These are phyloP conservation scores for Drosophila quinaria DNA, from an alignment of 2,888 invertebrate species.

Conservation along the genomic window DNA sequence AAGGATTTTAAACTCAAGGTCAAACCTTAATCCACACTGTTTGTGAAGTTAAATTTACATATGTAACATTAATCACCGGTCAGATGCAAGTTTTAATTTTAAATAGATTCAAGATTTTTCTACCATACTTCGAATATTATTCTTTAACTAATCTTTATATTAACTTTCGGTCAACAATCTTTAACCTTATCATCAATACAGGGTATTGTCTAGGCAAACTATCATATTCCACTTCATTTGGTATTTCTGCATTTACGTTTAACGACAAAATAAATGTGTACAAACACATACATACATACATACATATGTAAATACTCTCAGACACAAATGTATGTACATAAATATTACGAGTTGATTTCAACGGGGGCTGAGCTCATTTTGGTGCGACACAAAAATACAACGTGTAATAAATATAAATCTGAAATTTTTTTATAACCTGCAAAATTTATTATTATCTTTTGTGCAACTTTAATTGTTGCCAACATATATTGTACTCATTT, in stretches of 20 bases:
- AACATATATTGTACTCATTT: slow-evolving; percentile 8
- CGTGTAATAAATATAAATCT: slow-evolving; percentile 58
- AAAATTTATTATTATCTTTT: slow-evolving; percentile 38
- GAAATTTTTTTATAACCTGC: slow-evolving; percentile 40
- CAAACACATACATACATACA: not conserved
- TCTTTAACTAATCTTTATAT: not conserved
- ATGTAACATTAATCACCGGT: no score
- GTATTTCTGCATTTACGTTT: slow-evolving; percentile 20
- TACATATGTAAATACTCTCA: slow-evolving; percentile 6
- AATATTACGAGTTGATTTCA: slow-evolving; percentile 23
- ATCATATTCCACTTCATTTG: not conserved
- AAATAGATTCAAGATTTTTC: no score
- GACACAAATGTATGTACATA: not conserved
- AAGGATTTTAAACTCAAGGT: no score
- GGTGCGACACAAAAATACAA: slow-evolving; percentile 41
- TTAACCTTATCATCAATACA: not conserved
- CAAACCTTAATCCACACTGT: no score
- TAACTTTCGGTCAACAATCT: not conserved
- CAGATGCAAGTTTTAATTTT: no score
- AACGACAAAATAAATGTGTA: slow-evolving; percentile 41
- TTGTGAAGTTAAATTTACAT: no score
- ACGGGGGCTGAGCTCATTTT: slow-evolving; percentile 41
- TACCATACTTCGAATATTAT: not conserved
- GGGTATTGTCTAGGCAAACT: slow-evolving; percentile 14
- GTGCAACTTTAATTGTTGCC: slow-evolving; percentile 46